These are phyloP conservation scores for Diabrotica virgifera DNA, from an alignment of 1,140 invertebrate genomes.

Conservation along the genomic window DNA sequence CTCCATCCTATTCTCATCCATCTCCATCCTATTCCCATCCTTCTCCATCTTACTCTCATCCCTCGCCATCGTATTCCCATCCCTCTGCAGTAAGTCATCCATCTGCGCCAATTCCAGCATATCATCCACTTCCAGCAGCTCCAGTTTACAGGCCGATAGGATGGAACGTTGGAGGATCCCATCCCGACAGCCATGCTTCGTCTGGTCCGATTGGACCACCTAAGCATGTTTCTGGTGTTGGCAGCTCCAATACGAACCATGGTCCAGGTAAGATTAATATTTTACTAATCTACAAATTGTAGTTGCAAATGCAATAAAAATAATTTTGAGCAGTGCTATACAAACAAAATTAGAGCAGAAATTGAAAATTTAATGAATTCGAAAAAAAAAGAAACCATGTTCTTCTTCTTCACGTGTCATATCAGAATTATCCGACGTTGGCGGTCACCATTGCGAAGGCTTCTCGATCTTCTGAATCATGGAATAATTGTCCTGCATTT, in stretches of 20 bases:
- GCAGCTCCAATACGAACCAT: background rate
- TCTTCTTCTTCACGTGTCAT: too few relatives aligned
- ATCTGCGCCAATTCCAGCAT: conserved; percentile 6
- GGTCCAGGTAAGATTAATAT: background rate
- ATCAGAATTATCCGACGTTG: too few relatives aligned
- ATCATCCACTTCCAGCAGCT: background rate
- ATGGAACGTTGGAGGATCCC: background rate
- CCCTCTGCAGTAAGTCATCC: background rate
- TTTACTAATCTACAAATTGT: background rate
- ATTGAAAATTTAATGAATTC: too few relatives aligned
- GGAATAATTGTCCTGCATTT: too few relatives aligned
- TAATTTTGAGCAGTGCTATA: too few relatives aligned
- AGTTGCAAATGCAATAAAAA: background rate
- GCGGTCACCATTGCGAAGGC: too few relatives aligned
- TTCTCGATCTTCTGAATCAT: too few relatives aligned
- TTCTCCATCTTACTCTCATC: conserved; percentile 5
- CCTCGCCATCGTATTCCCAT: conserved; percentile 9
- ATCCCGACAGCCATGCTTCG: conserved; percentile 12
- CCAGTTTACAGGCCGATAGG: conserved; percentile 1
- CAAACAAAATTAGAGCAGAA: too few relatives aligned
- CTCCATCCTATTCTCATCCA: conserved; percentile 6
- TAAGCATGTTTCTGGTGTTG: conserved; percentile 8
- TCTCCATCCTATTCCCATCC: conserved; percentile 6
- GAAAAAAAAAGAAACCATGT: too few relatives aligned
- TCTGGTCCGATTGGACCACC: conserved; percentile 20